Percentiles rank a stretch among this genome's conserved stretches.
These are phyloP conservation scores for Caenorhabditis elegans DNA, from an alignment of 1,140 invertebrate genomes.

Conservation along the genomic window DNA sequence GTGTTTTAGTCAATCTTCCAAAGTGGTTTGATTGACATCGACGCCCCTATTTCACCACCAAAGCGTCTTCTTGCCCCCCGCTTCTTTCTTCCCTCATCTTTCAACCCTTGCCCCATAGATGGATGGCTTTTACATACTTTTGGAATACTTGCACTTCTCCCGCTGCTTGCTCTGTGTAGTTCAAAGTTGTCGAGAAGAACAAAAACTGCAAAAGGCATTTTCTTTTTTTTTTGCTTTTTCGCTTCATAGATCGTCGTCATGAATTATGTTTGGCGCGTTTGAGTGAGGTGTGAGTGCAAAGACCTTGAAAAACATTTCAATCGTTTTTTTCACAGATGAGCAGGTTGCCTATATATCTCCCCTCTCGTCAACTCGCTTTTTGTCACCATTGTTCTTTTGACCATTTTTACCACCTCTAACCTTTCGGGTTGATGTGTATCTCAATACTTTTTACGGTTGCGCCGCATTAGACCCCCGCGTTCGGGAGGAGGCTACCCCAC, in stretches of 20 bases:
- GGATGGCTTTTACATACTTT: constrained; percentile 6
- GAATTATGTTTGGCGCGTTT: constrained; percentile 8
- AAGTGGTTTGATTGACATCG: constrained; percentile 25
- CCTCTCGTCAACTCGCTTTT: too few species aligned
- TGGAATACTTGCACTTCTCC: constrained; percentile 7
- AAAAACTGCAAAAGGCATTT: background rate
- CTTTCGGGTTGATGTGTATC: background rate
- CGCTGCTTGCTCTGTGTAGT: background rate
- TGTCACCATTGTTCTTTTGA: too few species aligned
- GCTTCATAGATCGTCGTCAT: constrained; percentile 6
- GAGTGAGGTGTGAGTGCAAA: background rate
- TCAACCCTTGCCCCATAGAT: background rate
- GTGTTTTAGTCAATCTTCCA: constrained; percentile 15
- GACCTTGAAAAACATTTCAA: constrained; percentile 21
- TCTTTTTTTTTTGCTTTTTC: background rate
- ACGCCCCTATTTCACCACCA: constrained; percentile 20
- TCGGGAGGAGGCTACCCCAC: background rate
- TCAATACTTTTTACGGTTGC: background rate
- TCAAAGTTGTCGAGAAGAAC: background rate
- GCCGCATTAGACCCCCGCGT: constrained; percentile 5
- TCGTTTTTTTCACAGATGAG: constrained; percentile 1
- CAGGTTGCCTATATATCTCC: background rate
- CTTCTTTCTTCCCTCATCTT: background rate
- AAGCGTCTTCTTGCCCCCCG: background rate
- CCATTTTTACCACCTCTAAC: too few species aligned